A percentile compares a stretch with the other conserved stretches of the same genome.
phyloP scores from a whole-genome alignment of 2,888 invertebrate genomes.

The Drosophila mercatorum region DNA sequence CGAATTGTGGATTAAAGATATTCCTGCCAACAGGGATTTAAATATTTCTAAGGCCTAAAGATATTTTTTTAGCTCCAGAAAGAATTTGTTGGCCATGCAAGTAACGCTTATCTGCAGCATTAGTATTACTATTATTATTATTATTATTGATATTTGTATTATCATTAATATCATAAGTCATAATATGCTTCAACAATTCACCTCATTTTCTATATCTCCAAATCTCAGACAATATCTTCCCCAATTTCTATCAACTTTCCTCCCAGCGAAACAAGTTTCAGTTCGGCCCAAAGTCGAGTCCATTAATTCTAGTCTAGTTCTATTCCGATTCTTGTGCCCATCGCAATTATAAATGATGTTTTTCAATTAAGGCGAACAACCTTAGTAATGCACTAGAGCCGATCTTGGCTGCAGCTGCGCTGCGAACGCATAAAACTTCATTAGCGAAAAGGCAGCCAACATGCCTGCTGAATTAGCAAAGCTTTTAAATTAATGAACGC shows the following conservation, averaged over 20 bases:
- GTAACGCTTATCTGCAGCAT: too few relatives aligned
- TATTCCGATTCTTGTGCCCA: slow-evolving; percentile 1
- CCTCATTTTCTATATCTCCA: too few relatives aligned
- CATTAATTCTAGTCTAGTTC: slow-evolving; percentile 12
- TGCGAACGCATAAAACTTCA: slow-evolving; percentile 73
- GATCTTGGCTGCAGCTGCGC: slow-evolving; percentile 53
- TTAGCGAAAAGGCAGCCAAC: slow-evolving; percentile 53
- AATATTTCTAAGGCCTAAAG: too few relatives aligned
- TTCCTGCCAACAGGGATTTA: neutral
- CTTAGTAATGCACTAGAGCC: slow-evolving; percentile 28
- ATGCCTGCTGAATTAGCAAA: slow-evolving; percentile 65
- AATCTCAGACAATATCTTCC: neutral
- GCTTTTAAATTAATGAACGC: slow-evolving; percentile 72
- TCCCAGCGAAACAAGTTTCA: neutral
- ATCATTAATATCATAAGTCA: too few relatives aligned
- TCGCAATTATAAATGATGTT: slow-evolving; percentile 49
- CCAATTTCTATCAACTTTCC: neutral
- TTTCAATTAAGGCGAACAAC: slow-evolving; percentile 55
- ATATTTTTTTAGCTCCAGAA: too few relatives aligned
- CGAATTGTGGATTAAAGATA: neutral
- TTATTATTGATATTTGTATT: too few relatives aligned
- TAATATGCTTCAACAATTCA: too few relatives aligned
- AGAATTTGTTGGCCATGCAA: too few relatives aligned
- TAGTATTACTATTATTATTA: too few relatives aligned
- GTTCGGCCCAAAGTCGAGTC: neutral